phyloP scores from a whole-genome alignment of 2,797 vertebrate species.

The Xyrichtys novacula region DNA sequence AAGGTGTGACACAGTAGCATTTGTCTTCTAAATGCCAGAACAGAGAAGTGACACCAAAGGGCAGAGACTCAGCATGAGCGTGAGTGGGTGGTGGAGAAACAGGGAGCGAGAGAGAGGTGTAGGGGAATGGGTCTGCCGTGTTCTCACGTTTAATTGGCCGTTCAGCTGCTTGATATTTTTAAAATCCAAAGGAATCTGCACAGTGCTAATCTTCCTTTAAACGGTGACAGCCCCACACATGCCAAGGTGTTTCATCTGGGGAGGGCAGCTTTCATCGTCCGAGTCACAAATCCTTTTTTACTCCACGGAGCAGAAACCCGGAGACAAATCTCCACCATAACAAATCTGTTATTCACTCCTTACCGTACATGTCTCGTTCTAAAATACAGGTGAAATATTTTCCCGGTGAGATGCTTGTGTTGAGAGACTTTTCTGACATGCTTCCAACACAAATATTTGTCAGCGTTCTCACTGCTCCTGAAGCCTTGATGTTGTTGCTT shows the following conservation, averaged over 20 bases:
- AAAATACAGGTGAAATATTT: neutral
- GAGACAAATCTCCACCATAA: conserved; percentile 28
- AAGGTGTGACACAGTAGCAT: conserved; percentile 84
- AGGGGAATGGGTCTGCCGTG: conserved; percentile 18
- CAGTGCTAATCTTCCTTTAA: conserved; percentile 43
- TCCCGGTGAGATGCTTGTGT: conserved; percentile 1
- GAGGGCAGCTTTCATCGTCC: conserved; percentile 22
- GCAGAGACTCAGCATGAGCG: conserved; percentile 51
- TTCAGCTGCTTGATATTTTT: conserved; percentile 38
- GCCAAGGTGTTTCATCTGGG: conserved; percentile 33
- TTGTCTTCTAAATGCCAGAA: conserved; percentile 87
- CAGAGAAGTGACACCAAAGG: conserved; percentile 81
- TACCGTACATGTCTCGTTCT: conserved; percentile 12
- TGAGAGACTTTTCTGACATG: conserved; percentile 8
- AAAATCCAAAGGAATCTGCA: conserved; percentile 23
- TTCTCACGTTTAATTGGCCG: conserved; percentile 52
- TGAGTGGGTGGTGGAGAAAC: conserved; percentile 10
- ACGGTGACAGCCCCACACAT: conserved; percentile 30
- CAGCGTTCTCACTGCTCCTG: conserved; percentile 1
- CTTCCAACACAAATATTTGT: conserved; percentile 24
- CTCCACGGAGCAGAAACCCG: conserved; percentile 12
- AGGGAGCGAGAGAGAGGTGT: neutral
- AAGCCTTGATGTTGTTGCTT: conserved; percentile 18
- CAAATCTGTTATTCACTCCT: conserved; percentile 29
- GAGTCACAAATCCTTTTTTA: conserved; percentile 38